These are phyloP conservation scores for Orchestia grillus DNA, from an alignment of 1,140 invertebrate species.

Conservation along the genomic window DNA sequence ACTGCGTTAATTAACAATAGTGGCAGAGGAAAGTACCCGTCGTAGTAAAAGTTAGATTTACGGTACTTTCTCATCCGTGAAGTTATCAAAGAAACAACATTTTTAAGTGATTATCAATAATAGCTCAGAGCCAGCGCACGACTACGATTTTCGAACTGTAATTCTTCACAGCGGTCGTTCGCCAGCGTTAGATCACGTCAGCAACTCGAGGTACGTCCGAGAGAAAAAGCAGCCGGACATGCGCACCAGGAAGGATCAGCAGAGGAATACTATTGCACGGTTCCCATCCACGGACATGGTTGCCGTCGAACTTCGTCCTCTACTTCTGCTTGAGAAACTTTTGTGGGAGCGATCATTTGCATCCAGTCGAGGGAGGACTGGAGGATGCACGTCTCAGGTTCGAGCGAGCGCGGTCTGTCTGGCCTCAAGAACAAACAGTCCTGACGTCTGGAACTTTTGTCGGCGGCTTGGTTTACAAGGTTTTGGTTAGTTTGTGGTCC, in stretches of 20 bases:
- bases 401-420: background rate
- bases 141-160: background rate
- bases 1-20: too few species aligned
- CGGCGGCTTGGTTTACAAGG: slow-evolving; percentile 55
- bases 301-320: slow-evolving; percentile 22
- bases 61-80: too few species aligned
- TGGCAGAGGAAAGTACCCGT: too few species aligned
- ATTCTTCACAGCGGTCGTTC: background rate
- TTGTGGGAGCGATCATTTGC: slow-evolving; percentile 46
- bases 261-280: slow-evolving; percentile 9
- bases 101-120: too few species aligned
- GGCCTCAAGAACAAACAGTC: slow-evolving; percentile 53
- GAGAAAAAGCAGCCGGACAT: background rate
- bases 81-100: too few species aligned
- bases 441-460: slow-evolving; percentile 52
- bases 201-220: background rate
- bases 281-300: background rate
- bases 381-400: slow-evolving; percentile 29
- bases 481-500: slow-evolving; percentile 54
- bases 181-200: background rate
- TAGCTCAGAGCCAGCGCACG: background rate
- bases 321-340: slow-evolving; percentile 45
- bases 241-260: background rate
- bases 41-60: too few species aligned
- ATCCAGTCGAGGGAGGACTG: slow-evolving; percentile 25